Evolutionary conservation across 2,888 invertebrate genomes (phyloP).

Genomic region (Alloplasta piceator): DNA sequence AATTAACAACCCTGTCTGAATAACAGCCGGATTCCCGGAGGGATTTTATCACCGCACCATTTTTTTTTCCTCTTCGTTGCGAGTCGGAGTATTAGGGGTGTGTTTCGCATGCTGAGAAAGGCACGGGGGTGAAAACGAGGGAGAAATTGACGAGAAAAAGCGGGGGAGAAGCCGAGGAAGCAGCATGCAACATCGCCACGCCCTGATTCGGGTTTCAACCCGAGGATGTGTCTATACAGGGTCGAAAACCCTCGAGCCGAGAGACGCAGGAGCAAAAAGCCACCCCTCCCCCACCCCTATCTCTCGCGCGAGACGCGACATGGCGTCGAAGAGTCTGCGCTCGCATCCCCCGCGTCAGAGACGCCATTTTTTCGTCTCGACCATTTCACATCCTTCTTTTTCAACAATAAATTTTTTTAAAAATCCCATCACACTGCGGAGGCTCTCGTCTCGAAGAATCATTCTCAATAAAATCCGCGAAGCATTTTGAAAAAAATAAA

Average conservation of each 20-base stretch:
- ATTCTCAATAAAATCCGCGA: no score
- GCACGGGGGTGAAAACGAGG: slow-evolving; percentile 38
- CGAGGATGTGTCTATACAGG: neutral
- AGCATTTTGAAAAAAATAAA: no score
- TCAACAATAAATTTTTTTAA: neutral
- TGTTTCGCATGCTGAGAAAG: slow-evolving; percentile 25
- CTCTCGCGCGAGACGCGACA: slow-evolving; percentile 46
- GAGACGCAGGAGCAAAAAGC: slow-evolving; percentile 44
- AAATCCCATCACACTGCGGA: no score
- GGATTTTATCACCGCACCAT: no score
- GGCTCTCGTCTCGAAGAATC: no score
- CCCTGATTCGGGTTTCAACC: slow-evolving; percentile 70
- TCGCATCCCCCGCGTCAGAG: slow-evolving; percentile 24
- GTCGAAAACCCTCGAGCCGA: slow-evolving; percentile 11
- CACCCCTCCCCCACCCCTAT: slow-evolving; percentile 54
- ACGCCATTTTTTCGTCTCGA: slow-evolving; percentile 46
- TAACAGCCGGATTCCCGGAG: no score
- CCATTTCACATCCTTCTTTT: neutral
- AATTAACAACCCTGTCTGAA: no score
- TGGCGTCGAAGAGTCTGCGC: slow-evolving; percentile 54
- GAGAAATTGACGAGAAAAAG: slow-evolving; percentile 50
- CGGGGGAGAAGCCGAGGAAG: slow-evolving; percentile 66
- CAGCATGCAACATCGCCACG: slow-evolving; percentile 68
- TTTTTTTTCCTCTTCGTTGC: no score
- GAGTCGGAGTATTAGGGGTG: slow-evolving; percentile 14